Base-by-base conservation (phyloP, 2,888 invertebrate genomes). In the Pegoplata infirma region DNA sequence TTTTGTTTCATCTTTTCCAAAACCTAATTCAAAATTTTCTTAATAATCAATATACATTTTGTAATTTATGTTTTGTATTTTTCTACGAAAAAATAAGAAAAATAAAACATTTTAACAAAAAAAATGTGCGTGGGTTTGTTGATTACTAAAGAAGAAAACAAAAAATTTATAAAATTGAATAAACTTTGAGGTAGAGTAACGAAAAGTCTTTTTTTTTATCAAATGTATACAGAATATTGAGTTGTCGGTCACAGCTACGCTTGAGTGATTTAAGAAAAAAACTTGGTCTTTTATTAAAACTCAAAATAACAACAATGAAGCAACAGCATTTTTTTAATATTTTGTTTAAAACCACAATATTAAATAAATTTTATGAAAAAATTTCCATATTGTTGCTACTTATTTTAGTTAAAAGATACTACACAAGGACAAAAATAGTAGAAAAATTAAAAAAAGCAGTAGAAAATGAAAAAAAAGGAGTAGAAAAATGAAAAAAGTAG, bases 61-160 rank as follows among this genome's bases (percentile, higher is more conserved):
- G 32, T 10, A 32, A 7, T 40, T 40, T 40, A 40, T 40, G 36
- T 2, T 40, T 40, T 4, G 36, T 40, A 40, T 40, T 12, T n/a
- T 12, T 32, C 12, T n/a, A n/a, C n/a, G n/a, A n/a, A 25, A 25
- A 25, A 25, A 6, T 6, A 25, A 25, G 2, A 10, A 36, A 36
- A 36, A 12, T 4, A 12, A n/a, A 40, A 40, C 32, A 32, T 32
- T 32, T 32, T 32, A 32, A 32, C 36, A 40, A 10, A 67, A 67
- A 63, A 51, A 40, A 51, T 51, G 19, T 59, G 51, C 58, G 69
- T 59, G 49, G 59, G 58, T 8, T 40, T 51, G 16, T 68, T 23
- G 25, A 16, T 51, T 49, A 40, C 19, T 19, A 36, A n/a, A 44
- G 36, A 51, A n/a, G n/a, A n/a, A n/a, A n/a, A n/a, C n/a, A n/a